phyloP scores from a whole-genome alignment of 2,113 vertebrate species.

The Neodontobutis hainanensis region DNA sequence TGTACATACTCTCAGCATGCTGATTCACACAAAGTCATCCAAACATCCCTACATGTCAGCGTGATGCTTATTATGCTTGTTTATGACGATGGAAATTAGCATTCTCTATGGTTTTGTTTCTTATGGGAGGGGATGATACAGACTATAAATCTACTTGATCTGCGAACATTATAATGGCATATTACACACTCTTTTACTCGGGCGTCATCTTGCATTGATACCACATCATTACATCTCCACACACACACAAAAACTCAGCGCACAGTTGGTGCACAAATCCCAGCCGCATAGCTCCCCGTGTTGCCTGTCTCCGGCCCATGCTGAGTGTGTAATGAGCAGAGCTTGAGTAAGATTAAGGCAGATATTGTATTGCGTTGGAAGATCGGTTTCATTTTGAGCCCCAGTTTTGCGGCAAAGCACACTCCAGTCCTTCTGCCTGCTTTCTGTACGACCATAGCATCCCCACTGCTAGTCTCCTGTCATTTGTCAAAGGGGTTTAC shows the following conservation, averaged over 20 bases:
- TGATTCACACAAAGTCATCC: constrained; percentile 23
- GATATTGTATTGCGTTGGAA: constrained; percentile 58
- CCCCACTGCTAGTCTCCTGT: constrained; percentile 58
- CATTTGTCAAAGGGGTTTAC: constrained; percentile 65
- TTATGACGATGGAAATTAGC: constrained; percentile 69
- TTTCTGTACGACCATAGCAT: constrained; percentile 52
- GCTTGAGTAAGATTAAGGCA: constrained; percentile 70
- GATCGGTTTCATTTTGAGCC: constrained; percentile 57
- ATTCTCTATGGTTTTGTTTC: constrained; percentile 59
- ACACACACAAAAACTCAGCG: constrained; percentile 15
- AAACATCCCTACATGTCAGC: constrained; percentile 36
- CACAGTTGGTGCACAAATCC: constrained; percentile 49
- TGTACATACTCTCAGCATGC: constrained; percentile 2
- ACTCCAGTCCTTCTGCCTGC: constrained; percentile 47
- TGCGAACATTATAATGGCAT: constrained; percentile 39
- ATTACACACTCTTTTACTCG: constrained; percentile 55
- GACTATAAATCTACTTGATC: constrained; percentile 61
- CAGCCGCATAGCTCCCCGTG: constrained; percentile 42
- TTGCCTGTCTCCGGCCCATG: constrained; percentile 57
- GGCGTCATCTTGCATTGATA: constrained; percentile 43
- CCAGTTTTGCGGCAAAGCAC: constrained; percentile 33
- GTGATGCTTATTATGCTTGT: constrained; percentile 53
- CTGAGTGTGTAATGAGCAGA: constrained; percentile 72
- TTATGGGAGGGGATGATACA: constrained; percentile 40
- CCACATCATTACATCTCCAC: constrained; percentile 33